Evolutionary conservation across 2,797 vertebrate species (phyloP).

Genomic region (Aythya fuligula): DNA sequence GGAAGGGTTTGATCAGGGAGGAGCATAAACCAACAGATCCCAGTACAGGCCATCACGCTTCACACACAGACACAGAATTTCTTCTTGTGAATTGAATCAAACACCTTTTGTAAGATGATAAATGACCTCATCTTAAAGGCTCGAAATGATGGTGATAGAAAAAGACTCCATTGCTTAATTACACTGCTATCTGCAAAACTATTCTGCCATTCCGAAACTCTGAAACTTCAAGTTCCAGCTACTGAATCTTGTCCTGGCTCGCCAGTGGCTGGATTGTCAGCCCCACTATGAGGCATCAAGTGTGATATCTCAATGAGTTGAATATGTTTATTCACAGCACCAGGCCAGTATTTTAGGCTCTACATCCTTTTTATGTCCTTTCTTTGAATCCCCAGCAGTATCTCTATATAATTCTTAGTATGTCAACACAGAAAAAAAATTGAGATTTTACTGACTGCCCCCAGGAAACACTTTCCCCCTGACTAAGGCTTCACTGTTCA

Average conservation of each 20-base stretch:
- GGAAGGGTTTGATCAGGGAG: not conserved
- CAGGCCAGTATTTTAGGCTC: not conserved
- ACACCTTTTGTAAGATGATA: not conserved
- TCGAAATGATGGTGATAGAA: not conserved
- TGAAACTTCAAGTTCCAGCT: not conserved
- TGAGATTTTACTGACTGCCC: not conserved
- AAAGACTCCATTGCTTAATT: not conserved
- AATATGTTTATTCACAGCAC: not conserved
- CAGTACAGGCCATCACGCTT: not conserved
- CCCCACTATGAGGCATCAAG: not conserved
- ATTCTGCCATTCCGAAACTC: not conserved
- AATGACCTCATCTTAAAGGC: not conserved
- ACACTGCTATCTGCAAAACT: not conserved
- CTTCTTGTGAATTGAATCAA: not conserved
- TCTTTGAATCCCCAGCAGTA: not conserved
- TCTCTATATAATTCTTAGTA: not conserved
- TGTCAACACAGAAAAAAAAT: not conserved
- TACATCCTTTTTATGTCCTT: not conserved
- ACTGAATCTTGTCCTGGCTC: not conserved
- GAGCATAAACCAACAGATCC: not conserved
- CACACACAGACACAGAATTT: not conserved
- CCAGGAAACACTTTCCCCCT: not conserved
- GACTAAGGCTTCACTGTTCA: not conserved
- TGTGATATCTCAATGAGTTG: not conserved
- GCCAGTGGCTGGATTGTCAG: rapidly evolving